These are phyloP conservation scores for Drosophila bocki DNA, from an alignment of 1,140 invertebrate genomes.

Conservation along the genomic window DNA sequence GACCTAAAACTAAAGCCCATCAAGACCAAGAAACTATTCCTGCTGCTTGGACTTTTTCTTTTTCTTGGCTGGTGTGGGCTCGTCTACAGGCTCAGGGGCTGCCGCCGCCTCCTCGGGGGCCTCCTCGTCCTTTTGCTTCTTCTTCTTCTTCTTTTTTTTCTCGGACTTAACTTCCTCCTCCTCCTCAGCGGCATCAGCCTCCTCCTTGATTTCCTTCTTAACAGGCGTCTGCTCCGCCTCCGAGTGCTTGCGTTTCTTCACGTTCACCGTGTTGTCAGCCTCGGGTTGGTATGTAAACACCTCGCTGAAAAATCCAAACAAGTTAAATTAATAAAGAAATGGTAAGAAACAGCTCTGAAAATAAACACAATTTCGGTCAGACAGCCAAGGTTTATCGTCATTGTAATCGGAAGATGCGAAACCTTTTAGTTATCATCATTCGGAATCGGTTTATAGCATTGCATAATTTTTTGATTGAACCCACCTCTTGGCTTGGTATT, in stretches of 20 bases:
- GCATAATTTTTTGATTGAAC: constrained; percentile 30
- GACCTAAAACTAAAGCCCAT: constrained; percentile 44
- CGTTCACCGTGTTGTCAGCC: constrained; percentile 87
- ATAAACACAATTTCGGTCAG: constrained; percentile 62
- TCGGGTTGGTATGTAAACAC: constrained; percentile 88
- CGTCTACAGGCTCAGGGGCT: constrained; percentile 26
- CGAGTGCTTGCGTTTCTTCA: constrained; percentile 86
- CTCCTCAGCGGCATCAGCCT: constrained; percentile 55
- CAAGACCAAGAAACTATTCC: constrained; percentile 24
- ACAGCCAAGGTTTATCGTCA: constrained; percentile 84
- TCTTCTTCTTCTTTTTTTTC: constrained; percentile 86
- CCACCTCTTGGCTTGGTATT: constrained; percentile 93
- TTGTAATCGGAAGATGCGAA: constrained; percentile 67
- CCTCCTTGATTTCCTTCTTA: constrained; percentile 70
- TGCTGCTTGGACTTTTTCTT: constrained; percentile 78
- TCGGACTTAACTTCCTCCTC: constrained; percentile 60
- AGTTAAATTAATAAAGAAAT: constrained; percentile 11
- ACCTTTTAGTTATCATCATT: constrained; percentile 78
- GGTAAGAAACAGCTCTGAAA: background rate
- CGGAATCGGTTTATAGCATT: constrained; percentile 12
- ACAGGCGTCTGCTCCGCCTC: constrained; percentile 81
- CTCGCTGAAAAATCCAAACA: constrained; percentile 86
- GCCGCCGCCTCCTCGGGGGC: constrained; percentile 47
- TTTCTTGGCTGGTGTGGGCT: constrained; percentile 67
- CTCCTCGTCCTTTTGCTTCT: constrained; percentile 75